Evolutionary conservation across 2,888 invertebrate species (phyloP), one percentile per base, ranked within the genome.

Genomic region (Hemaris fuciformis): DNA sequence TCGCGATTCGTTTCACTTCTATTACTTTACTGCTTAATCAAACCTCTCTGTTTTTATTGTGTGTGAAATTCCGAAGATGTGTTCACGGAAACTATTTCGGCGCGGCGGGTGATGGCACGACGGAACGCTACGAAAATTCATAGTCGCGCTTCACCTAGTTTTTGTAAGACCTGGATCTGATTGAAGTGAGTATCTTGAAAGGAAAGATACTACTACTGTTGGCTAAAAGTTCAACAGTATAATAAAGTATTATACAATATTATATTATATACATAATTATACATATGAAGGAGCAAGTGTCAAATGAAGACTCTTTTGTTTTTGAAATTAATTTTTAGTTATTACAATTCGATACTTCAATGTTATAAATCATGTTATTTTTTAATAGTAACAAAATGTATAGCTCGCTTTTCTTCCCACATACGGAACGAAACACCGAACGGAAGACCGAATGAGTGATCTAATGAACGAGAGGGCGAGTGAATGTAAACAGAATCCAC

Each of bases 1-100:
- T 31, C 53, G 8, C 15, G 27, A 53, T 53, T 53, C 18, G 53
- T 31, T 31, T 3, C 53, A 53, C 53, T 53, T 53, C 53, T 18
- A 53, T 53, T 10, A 45, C 10, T 45, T 46, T 23, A 53, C 53
- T 53, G 53, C 53, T 53, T 53, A 18, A 53, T 53, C 53, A 53
- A 53, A 27, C 15, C 7, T 15, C 10, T 46, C 23, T 5, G 13
- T 3, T 38, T 25, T 46, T 46, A 25, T 53, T 31, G 10, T 18
- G 45, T 45, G 53, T 53, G 20, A 31, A 31, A 25, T 46, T 46
- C 45, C 5, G 45, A 18, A 7, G 48, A 27, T n/a, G 48, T 10
- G 5, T n/a, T 13, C 10, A 1, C 5, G 45, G 15, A 41, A 15
- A 13, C 34, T 8, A 15, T n/a, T 13, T 41, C n/a, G 15, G 41